Percentiles rank a stretch among this genome's conserved stretches.
Evolutionary conservation across 2,113 vertebrate species (phyloP).

Genomic region (Ctenomys sociabilis): DNA sequence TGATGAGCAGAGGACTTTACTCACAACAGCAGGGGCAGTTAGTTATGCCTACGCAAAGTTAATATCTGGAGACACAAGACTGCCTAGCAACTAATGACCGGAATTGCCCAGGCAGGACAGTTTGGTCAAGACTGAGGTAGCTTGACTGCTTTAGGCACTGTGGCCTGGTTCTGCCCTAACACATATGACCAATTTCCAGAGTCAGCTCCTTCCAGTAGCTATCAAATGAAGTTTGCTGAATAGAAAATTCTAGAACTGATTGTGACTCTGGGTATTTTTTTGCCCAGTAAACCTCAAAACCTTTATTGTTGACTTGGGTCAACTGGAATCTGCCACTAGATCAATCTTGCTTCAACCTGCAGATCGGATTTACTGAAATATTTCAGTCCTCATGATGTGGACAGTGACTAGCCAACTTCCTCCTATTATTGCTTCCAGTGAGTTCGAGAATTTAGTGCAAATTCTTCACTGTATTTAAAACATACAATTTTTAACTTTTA

Average conservation of each 20-base stretch:
- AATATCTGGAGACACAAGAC: no score
- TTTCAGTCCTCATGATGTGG: not conserved
- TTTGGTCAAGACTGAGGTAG: no score
- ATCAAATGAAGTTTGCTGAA: not conserved
- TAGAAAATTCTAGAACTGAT: not conserved
- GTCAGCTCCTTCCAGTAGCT: no score
- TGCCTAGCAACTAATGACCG: no score
- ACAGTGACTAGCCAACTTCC: not conserved
- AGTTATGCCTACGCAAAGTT: no score
- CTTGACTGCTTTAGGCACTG: no score
- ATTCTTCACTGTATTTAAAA: not conserved
- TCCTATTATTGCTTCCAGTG: not conserved
- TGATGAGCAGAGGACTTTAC: no score
- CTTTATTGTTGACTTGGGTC: not conserved
- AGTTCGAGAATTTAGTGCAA: not conserved
- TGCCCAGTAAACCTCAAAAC: not conserved
- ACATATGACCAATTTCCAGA: no score
- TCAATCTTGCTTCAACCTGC: not conserved
- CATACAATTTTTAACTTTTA: not conserved
- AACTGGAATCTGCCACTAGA: not conserved
- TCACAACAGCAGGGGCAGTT: no score
- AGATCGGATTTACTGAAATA: not conserved
- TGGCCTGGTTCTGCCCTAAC: no score
- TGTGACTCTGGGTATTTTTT: not conserved
- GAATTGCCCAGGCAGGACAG: no score